Evolutionary conservation across 2,113 vertebrate genomes (phyloP), one percentile per base, ranked within the genome.

Genomic region (Neolamprologus cancellatus): DNA sequence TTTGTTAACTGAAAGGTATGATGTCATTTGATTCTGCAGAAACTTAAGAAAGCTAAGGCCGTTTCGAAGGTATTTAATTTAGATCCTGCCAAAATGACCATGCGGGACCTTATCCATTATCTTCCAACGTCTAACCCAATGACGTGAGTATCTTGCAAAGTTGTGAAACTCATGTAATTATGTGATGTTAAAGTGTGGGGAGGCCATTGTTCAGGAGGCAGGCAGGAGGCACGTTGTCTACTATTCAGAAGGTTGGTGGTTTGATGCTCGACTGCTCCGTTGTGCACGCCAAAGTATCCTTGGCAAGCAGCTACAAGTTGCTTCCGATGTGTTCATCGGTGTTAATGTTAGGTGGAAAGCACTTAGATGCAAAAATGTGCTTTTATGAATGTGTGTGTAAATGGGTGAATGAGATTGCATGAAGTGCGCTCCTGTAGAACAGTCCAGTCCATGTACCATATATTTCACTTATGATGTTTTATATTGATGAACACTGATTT

Each of bases 71-170:
- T 98, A 93, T 95, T 85, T 30, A 90, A 92, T 78, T 95, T 95
- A 87, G 99, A 99, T 94, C 98, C 97, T 83, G 95, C 97, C 90
- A 99, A 98, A 96, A 99, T 99, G 99, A 98, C 97, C 15, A 99
- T 99, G 98, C 97, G 97, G 90, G 99, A 99, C 85, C 97, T 99
- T 39, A 98, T 99, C 93, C 98, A 97, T 92, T 99, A 98, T 85
- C 93, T 99, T 6, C 99, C 99, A 5, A 83, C 95, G 79, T 97
- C 95, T 23, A 99, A 99, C 94, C 98, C 99, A 9, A 99, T 99
- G 99, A 96, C 94, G 98, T 99, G 97, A 97, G 97, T 96, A 76
- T 64, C 14, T 39, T 20, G 2, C 11, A 79, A 8, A 28, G 28
- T 59, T 69, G 5, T 74, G 4, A 54, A 64, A 7, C n/a, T 34